Evolutionary conservation across 2,888 invertebrate genomes (phyloP).

Genomic region (Drosophila anomalipes): DNA sequence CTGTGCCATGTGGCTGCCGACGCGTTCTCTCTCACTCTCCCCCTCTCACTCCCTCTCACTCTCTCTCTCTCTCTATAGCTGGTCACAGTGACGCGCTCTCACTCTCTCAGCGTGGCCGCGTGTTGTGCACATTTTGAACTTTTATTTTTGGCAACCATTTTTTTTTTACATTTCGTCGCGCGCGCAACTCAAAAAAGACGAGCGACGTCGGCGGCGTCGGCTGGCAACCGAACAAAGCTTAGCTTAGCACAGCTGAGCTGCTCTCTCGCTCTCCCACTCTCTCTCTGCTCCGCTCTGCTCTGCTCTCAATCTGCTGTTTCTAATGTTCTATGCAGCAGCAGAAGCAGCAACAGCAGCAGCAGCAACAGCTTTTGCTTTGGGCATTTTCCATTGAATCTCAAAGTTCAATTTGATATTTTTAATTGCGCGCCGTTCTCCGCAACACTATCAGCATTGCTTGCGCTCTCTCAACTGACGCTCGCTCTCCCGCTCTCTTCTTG

Average conservation of each 20-base stretch:
- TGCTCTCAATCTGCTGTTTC: slow-evolving; percentile 22
- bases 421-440: slow-evolving; percentile 43
- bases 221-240: slow-evolving; percentile 17
- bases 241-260: slow-evolving; percentile 31
- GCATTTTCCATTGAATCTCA: slow-evolving; percentile 79
- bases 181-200: slow-evolving; percentile 63
- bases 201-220: neutral
- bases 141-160: slow-evolving; percentile 72
- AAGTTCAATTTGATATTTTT: slow-evolving; percentile 73
- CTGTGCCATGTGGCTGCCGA: slow-evolving; percentile 47
- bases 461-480: slow-evolving; percentile 1
- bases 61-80: slow-evolving; percentile 7
- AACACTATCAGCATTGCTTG: slow-evolving; percentile 3
- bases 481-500: slow-evolving; percentile 3
- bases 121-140: slow-evolving; percentile 59
- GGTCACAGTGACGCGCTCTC: slow-evolving; percentile 21
- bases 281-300: neutral
- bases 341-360: slow-evolving; percentile 3
- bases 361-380: slow-evolving; percentile 58
- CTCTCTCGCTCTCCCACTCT: slow-evolving; percentile 3
- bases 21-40: slow-evolving; percentile 16
- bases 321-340: slow-evolving; percentile 48
- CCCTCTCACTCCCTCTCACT: slow-evolving; percentile 17
- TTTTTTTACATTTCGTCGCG: slow-evolving; percentile 51
- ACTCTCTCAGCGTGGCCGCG: slow-evolving; percentile 46